These are phyloP conservation scores for Coenonympha arcania DNA, from an alignment of 2,888 invertebrate species.

Conservation along the genomic window DNA sequence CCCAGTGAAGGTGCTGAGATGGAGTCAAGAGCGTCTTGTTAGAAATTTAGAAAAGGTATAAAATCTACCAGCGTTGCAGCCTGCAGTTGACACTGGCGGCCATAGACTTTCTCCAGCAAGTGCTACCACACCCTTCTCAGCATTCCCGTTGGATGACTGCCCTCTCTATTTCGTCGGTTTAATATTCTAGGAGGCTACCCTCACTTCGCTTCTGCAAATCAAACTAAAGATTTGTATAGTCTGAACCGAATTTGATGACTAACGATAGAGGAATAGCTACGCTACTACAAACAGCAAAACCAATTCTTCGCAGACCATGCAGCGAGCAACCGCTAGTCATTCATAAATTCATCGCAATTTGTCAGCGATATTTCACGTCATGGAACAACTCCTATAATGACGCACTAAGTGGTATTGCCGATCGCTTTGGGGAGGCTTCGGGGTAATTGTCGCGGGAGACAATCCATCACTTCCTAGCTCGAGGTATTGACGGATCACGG, in stretches of 20 bases:
- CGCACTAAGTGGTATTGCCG: conserved; percentile 5
- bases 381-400: conserved; percentile 7
- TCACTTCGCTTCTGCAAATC: no score
- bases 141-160: no score
- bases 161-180: no score
- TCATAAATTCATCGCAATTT: not conserved
- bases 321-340: not conserved
- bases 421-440: conserved; percentile 22
- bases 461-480: conserved; percentile 21
- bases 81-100: no score
- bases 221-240: no score
- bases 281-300: not conserved
- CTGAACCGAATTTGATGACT: not conserved
- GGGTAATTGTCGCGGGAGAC: conserved; percentile 23
- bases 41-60: no score
- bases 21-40: no score
- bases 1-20: no score
- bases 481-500: conserved; percentile 16
- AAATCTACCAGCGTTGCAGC: no score
- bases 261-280: not conserved
- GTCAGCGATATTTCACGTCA: not conserved
- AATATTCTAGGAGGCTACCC: no score
- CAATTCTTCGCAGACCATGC: not conserved
- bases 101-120: no score
- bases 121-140: no score